These are phyloP conservation scores for Lasiurus cinereus DNA, from an alignment of 2,113 vertebrate genomes.

Conservation along the genomic window DNA sequence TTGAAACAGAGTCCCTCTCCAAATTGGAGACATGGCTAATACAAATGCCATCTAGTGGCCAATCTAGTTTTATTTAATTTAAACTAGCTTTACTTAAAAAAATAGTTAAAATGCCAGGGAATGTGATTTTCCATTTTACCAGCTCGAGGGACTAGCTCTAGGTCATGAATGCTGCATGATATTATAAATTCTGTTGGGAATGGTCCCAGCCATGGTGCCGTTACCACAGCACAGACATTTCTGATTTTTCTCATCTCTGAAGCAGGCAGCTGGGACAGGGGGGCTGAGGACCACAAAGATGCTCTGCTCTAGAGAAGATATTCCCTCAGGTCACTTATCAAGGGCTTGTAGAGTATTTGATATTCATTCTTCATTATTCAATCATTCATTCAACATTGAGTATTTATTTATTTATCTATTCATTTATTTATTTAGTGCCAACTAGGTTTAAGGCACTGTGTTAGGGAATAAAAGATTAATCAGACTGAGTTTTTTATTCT, in stretches of 20 bases:
- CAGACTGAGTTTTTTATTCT: conserved; percentile 36
- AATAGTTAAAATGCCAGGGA: conserved; percentile 12
- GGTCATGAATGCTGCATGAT: background rate
- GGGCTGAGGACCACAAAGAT: background rate
- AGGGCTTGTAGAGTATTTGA: conserved; percentile 17
- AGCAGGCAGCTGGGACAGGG: background rate
- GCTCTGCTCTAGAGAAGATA: background rate
- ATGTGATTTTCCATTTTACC: conserved; percentile 45
- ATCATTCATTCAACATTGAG: conserved; percentile 2
- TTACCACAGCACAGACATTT: background rate
- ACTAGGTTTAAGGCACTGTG: conserved; percentile 37
- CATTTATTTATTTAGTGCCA: conserved; percentile 11
- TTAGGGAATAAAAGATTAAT: conserved; percentile 57
- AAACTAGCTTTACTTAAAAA: conserved; percentile 50
- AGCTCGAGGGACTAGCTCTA: background rate
- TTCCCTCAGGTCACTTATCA: conserved; percentile 6
- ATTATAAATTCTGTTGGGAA: background rate
- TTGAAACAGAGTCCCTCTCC: background rate
- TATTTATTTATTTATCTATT: background rate
- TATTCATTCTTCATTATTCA: conserved; percentile 30
- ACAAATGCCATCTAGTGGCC: conserved; percentile 63
- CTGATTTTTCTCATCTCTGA: background rate
- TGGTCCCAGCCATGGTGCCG: background rate
- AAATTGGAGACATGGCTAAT: conserved; percentile 17
- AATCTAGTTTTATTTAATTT: conserved; percentile 32